phyloP scores from a whole-genome alignment of 2,113 vertebrate genomes.

The Parotia lawesii region DNA sequence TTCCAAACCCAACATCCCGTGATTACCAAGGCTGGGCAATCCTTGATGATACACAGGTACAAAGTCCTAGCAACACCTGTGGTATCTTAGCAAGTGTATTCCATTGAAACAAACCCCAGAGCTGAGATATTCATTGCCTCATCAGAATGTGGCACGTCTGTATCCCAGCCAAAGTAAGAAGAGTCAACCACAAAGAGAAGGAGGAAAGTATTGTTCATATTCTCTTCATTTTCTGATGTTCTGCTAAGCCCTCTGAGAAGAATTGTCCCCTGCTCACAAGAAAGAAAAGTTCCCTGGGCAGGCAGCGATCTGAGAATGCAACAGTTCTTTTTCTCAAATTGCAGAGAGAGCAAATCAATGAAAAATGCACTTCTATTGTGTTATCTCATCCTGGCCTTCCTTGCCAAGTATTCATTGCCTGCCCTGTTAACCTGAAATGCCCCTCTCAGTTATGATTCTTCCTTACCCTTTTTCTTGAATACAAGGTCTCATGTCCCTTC shows the following conservation, averaged over 20 bases:
- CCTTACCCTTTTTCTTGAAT: not conserved
- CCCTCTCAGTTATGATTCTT: not conserved
- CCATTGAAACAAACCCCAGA: not conserved
- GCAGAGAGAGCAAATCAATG: not conserved
- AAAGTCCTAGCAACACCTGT: not conserved
- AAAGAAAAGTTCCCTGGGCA: not conserved
- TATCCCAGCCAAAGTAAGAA: not conserved
- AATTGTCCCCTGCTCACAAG: not conserved
- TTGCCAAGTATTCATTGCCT: not conserved
- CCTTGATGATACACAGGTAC: not conserved
- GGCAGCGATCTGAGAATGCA: not conserved
- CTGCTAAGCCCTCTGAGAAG: not conserved
- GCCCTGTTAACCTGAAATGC: not conserved
- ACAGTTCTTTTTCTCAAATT: not conserved
- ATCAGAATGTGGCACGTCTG: not conserved
- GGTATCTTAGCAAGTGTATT: not conserved
- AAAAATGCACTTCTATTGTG: not conserved
- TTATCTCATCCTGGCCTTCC: not conserved
- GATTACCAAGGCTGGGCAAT: not conserved
- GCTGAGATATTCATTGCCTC: not conserved
- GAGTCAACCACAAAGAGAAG: not conserved
- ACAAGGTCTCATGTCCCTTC: not conserved
- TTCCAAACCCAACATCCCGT: not conserved
- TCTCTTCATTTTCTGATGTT: not conserved
- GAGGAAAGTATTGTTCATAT: not conserved